Conservation (phyloP, 2,113 vertebrate genomes). For the Boulengeromyrus knoepffleri region DNA sequence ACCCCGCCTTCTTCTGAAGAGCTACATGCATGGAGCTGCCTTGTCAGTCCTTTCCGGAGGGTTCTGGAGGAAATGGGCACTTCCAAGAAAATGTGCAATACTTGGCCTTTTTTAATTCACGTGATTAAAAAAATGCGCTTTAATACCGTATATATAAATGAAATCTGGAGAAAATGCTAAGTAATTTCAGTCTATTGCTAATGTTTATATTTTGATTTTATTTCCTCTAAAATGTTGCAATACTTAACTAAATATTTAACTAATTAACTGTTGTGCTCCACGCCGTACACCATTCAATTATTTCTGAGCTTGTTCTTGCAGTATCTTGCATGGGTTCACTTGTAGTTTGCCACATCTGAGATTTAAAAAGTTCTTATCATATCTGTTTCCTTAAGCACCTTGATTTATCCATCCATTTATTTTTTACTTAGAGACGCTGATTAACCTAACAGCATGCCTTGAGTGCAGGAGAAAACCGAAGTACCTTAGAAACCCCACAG, state of each 20-base stretch:
- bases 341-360: not conserved
- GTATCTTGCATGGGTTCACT: not conserved
- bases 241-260: not conserved
- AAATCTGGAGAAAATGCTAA: not conserved
- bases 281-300: not conserved
- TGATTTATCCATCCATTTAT: not conserved
- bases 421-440: not conserved
- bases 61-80: not conserved
- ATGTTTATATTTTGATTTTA: not conserved
- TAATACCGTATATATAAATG: not conserved
- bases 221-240: not conserved
- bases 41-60: not conserved
- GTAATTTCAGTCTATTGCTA: not conserved
- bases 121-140: not conserved
- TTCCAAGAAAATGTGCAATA: not conserved
- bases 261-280: not conserved
- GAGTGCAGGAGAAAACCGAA: not conserved
- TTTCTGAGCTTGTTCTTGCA: not conserved
- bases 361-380: not conserved
- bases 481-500: not conserved
- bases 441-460: not conserved
- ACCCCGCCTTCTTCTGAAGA: slow-evolving; percentile 80
- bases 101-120: not conserved
- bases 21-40: not conserved
- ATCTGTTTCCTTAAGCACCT: not conserved